Conservation (phyloP, 2,888 invertebrate genomes). For the Drosophila affinis region DNA sequence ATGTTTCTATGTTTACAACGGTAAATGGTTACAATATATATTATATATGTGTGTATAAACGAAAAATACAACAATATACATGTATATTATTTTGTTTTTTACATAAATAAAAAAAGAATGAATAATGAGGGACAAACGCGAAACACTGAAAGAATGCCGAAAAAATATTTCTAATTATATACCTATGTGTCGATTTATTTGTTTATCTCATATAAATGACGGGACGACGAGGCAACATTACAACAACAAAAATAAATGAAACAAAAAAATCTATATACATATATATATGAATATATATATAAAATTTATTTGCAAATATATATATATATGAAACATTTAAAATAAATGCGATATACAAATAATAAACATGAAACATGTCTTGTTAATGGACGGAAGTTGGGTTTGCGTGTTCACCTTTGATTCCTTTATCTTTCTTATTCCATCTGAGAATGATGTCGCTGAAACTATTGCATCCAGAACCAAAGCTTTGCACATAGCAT, state of each 20-base stretch:
- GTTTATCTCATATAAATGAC: conserved; percentile 47
- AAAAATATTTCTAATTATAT: conserved; percentile 31
- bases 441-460: too few species aligned
- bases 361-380: conserved; percentile 20
- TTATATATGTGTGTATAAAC: conserved; percentile 13
- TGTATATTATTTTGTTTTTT: conserved; percentile 41
- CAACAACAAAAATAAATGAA: conserved; percentile 24
- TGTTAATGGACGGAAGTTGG: not conserved
- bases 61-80: conserved; percentile 43
- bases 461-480: too few species aligned
- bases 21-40: conserved; percentile 69
- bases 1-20: conserved; percentile 66
- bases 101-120: conserved; percentile 24
- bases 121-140: not conserved
- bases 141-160: conserved; percentile 1
- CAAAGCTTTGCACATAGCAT: too few species aligned
- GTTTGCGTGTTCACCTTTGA: too few species aligned
- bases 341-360: conserved; percentile 74
- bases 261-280: conserved; percentile 28
- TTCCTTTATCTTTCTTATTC: too few species aligned
- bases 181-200: conserved; percentile 66
- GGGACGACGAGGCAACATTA: conserved; percentile 21
- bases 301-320: conserved; percentile 67
- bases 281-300: conserved; percentile 54
- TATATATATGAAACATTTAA: conserved; percentile 66